phyloP scores from a whole-genome alignment of 2,797 vertebrate genomes.

The Pagetopsis macropterus region DNA sequence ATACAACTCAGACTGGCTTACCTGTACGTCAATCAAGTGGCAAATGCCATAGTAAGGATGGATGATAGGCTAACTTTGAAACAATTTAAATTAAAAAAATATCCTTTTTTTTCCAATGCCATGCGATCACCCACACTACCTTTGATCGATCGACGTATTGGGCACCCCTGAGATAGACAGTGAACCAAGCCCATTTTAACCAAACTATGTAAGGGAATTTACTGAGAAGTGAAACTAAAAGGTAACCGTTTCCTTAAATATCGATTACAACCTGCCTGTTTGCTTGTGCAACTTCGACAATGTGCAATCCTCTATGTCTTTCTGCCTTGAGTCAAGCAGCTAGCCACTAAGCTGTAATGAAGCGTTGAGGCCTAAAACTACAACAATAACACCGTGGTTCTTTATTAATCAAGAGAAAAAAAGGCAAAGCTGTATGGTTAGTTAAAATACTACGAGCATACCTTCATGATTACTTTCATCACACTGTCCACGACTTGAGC shows the following conservation, averaged over 20 bases:
- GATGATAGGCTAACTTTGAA: no score
- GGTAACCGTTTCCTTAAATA: no score
- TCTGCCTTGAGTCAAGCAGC: not conserved
- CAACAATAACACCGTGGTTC: not conserved
- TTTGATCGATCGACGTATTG: no score
- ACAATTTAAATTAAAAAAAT: no score
- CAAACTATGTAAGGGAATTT: not conserved
- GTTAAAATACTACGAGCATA: slow-evolving; percentile 32
- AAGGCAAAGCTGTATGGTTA: not conserved
- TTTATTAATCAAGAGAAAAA: not conserved
- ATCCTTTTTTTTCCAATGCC: not conserved
- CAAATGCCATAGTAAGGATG: no score
- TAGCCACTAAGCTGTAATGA: not conserved
- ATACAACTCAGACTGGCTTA: no score
- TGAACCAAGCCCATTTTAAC: no score
- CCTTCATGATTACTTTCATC: slow-evolving; percentile 63
- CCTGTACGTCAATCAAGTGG: no score
- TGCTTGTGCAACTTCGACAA: not conserved
- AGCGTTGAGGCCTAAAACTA: not conserved
- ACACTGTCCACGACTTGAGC: slow-evolving; percentile 51
- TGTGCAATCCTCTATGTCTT: not conserved
- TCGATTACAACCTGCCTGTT: not conserved
- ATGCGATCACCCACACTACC: no score
- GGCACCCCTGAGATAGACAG: no score
- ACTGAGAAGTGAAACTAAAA: not conserved